These are phyloP conservation scores for Chaetodon auriga DNA, from an alignment of 2,113 vertebrate species.

Conservation along the genomic window DNA sequence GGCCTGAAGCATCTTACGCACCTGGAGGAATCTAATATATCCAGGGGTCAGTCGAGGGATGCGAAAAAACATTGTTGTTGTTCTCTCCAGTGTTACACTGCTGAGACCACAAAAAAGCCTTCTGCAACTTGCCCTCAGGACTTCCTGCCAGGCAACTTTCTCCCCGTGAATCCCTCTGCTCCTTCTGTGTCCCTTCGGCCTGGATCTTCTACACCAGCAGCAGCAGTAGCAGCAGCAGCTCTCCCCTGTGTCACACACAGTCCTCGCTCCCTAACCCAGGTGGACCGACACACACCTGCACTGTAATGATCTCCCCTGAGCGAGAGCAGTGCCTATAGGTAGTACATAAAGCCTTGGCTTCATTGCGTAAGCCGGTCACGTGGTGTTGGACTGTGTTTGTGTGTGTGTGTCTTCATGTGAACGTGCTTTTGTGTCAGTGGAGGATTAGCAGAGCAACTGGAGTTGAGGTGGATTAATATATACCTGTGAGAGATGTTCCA, in stretches of 20 bases:
- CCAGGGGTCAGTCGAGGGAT: slow-evolving; percentile 88
- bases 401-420: slow-evolving; percentile 50
- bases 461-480: slow-evolving; percentile 41
- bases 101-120: slow-evolving; percentile 32
- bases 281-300: slow-evolving; percentile 41
- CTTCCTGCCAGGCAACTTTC: slow-evolving; percentile 55
- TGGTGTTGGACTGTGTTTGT: slow-evolving; percentile 57
- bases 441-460: slow-evolving; percentile 70
- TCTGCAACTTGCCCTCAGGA: slow-evolving; percentile 29
- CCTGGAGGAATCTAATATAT: slow-evolving; percentile 90
- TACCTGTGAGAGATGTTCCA: slow-evolving; percentile 50
- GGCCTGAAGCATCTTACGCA: slow-evolving; percentile 75
- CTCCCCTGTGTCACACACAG: slow-evolving; percentile 52
- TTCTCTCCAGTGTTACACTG: slow-evolving; percentile 45
- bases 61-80: slow-evolving; percentile 85
- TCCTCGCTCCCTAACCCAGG: slow-evolving; percentile 24
- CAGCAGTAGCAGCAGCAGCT: slow-evolving; percentile 12
- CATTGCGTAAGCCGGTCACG: slow-evolving; percentile 78
- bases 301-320: slow-evolving; percentile 34
- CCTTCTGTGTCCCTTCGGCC: slow-evolving; percentile 22
- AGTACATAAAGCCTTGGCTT: slow-evolving; percentile 72
- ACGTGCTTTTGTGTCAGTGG: slow-evolving; percentile 66
- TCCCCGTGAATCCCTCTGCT: slow-evolving; percentile 22
- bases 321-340: slow-evolving; percentile 25
- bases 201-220: slow-evolving; percentile 30